Conservation (phyloP, 2,113 vertebrate genomes). For the Gobius niger region DNA sequence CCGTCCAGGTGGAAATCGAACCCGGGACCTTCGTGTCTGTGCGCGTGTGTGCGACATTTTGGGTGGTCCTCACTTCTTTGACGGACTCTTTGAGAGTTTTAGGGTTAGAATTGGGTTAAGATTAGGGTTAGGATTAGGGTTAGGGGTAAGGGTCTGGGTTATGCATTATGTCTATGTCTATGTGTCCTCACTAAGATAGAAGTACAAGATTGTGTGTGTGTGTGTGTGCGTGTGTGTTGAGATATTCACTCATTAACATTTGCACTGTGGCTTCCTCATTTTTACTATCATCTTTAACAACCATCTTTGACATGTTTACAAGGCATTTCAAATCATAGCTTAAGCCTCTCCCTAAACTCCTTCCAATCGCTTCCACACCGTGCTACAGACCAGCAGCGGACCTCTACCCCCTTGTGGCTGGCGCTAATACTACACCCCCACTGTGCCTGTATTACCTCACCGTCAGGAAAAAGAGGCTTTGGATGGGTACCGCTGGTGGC, state of each 20-base stretch:
- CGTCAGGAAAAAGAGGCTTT: slow-evolving; percentile 10
- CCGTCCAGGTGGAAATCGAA: too few species aligned
- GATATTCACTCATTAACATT: slow-evolving; percentile 30
- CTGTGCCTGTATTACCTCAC: slow-evolving; percentile 13
- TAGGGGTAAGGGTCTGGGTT: too few species aligned
- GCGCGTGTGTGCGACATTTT: background rate
- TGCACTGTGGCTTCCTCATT: slow-evolving; percentile 26
- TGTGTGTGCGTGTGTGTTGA: background rate
- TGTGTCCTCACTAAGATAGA: too few species aligned
- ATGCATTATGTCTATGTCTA: too few species aligned
- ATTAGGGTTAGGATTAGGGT: too few species aligned
- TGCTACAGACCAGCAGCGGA: slow-evolving; percentile 42
- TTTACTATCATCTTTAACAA: slow-evolving; percentile 52
- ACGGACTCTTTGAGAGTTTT: too few species aligned
- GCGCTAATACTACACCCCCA: slow-evolving; percentile 13
- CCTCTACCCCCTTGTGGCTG: slow-evolving; percentile 70
- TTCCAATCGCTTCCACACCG: background rate
- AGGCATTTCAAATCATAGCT: slow-evolving; percentile 56
- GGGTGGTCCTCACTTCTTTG: too few species aligned
- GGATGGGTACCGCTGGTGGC: slow-evolving; percentile 19
- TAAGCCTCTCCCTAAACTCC: slow-evolving; percentile 14
- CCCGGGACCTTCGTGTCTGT: too few species aligned
- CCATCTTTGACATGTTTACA: slow-evolving; percentile 63
- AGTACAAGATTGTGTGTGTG: too few species aligned
- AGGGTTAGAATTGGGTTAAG: too few species aligned